Evolutionary conservation across 2,113 vertebrate species (phyloP), one percentile per base, ranked within the genome.

Genomic region (Tupaia chinensis): DNA sequence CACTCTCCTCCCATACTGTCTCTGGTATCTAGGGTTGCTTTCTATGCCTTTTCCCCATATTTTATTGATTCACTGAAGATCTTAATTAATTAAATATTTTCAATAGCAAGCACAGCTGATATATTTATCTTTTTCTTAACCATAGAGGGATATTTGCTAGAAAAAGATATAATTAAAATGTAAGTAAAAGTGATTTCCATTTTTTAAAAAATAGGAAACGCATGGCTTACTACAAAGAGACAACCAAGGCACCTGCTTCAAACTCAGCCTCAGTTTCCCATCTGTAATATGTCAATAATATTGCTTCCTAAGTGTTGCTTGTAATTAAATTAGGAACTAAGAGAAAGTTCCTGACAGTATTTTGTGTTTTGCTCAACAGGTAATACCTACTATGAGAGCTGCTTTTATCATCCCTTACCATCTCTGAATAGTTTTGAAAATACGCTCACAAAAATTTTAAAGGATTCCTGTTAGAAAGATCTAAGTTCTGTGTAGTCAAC

Each of bases 341-440:
- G 54, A 6, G 66, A 70, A 92, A 82, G 65, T 79, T 14, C 58
- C n/a, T 68, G 60, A n/a, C 3, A 83, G 11, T 81, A 77, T 86
- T 87, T 78, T 84, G 19, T n/a, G 11, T 88, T 89, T 95, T 81
- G n/a, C 7, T 83, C 66, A 96, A 87, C 32, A 87, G 9, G 13
- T 91, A 22, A 20, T 74, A 76, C 53, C 63, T 89, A 58, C 65
- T 76, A 76, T 79, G 44, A 44, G n/a, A 80, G 54, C 61, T 77
- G 12, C 19, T 91, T 85, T 85, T 89, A 29, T 87, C 74, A 74
- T 53, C 25, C 9, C 22, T 29, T 72, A 69, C 87, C 61, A 56
- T 86, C 34, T 23, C 22, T 53, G 17, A 70, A 22, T 54, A 81
- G 27, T 72, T 69, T 72, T 89, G 65, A 88, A 92, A 95, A 87